Conservation (phyloP, 2,113 vertebrate species). For the Leptocoma aspasia region DNA sequence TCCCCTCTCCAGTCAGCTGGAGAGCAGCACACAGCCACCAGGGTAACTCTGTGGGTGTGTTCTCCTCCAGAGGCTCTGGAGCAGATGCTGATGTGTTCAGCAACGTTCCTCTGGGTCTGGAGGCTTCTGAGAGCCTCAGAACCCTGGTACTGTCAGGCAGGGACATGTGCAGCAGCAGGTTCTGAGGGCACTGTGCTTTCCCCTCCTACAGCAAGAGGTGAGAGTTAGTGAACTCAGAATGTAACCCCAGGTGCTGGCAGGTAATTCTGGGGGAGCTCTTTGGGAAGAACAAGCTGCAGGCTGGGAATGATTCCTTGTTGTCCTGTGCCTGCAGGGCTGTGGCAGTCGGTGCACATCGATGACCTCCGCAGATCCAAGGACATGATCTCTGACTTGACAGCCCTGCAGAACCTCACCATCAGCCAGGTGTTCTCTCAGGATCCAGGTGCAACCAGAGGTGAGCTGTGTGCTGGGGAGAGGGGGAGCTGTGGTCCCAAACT, state of each 20-base stretch:
- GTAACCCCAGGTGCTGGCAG: neutral
- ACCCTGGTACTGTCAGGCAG: neutral
- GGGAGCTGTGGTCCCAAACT: neutral
- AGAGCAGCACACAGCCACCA: neutral
- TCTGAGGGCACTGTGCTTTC: neutral
- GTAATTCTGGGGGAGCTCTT: neutral
- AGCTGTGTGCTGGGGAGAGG: neutral
- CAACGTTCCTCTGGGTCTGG: neutral
- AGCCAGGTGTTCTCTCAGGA: conserved; percentile 83
- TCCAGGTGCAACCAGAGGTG: conserved; percentile 47
- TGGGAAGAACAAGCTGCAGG: neutral
- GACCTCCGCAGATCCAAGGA: conserved; percentile 86
- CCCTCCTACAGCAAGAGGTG: neutral
- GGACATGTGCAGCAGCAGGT: neutral
- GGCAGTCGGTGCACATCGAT: conserved; percentile 92
- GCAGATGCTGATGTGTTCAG: rapidly evolving
- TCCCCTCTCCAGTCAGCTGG: neutral
- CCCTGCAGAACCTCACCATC: conserved; percentile 83
- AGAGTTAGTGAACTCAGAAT: neutral
- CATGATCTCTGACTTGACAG: conserved; percentile 86
- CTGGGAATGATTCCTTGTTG: too few relatives aligned
- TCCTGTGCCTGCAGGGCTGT: conserved; percentile 75
- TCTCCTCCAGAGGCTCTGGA: neutral
- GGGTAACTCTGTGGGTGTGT: neutral
- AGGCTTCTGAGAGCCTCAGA: neutral